Base-by-base conservation (phyloP, 2,888 invertebrate species). In the Meganola albula region DNA sequence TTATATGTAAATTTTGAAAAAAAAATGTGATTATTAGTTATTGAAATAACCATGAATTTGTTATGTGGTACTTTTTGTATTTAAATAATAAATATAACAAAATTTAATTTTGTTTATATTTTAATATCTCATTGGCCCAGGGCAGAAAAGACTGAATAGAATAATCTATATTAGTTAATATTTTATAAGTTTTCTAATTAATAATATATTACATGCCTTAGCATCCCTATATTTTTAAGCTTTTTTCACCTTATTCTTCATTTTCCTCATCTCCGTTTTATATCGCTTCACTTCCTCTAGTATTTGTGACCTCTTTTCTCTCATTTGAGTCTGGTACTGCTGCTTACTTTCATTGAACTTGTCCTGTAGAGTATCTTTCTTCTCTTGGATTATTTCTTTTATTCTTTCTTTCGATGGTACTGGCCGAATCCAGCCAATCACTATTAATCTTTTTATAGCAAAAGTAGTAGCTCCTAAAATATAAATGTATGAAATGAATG, bases 361-460 rank as follows among this genome's bases (percentile, higher is more conserved):
- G 46, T 89, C 88, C 44, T 90, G 88, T 12, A 92, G 51, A 48
- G 88, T 88, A 14, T 88, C 90, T 59, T 88, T 90, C 45, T 84
- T 86, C 50, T 88, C 90, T 50, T 88, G 79, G 41, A 90, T 78
- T 75, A 92, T 89, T 60, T 89, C 88, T 61, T 89, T 90, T 6
- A 92, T 74, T 46, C 89, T 69, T 52, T 89, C 88, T 32, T 82
- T 83, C 11, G 90, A 90, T 10, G 93, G 92, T 16, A 94, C 91
- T n/a, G 95, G 94, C 66, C 92, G 92, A 38, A 96, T 93, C 70
- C 92, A 92, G 28, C 97, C 97, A 67, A 90, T 88, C 54, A 89
- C 88, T 52, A 90, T 92, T 47, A 98, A 84, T 60, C 92, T 93
- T 57, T 90, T 94, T 36, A 97, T 96, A 4, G 93, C 90, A 63